Evolutionary conservation across 2,113 vertebrate species (phyloP).

Genomic region (Calyptommatus sinebrachiatus): DNA sequence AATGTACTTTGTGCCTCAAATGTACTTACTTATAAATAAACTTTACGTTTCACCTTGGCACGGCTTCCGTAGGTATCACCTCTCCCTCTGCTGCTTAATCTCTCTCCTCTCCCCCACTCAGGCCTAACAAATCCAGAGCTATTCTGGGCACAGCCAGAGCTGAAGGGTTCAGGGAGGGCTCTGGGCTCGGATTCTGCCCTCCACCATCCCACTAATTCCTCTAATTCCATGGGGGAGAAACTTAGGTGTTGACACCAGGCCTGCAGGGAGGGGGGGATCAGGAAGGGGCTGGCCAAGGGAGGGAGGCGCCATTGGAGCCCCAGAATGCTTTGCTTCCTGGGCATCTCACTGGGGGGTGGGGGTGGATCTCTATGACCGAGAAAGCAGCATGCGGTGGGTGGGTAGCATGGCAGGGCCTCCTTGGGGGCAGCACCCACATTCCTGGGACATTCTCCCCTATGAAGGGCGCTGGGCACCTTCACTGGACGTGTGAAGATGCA

Average conservation of each 20-base stretch:
- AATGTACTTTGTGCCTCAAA: not conserved
- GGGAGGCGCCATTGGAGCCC: not conserved
- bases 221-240: slow-evolving; percentile 5
- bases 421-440: too few species aligned
- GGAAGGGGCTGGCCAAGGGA: not conserved
- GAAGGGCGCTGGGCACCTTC: too few species aligned
- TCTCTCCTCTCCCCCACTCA: not conserved
- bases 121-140: not conserved
- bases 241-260: not conserved
- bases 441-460: too few species aligned
- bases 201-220: not conserved
- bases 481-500: too few species aligned
- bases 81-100: too few species aligned
- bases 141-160: not conserved
- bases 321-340: not conserved
- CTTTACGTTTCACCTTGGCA: too few species aligned
- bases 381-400: too few species aligned
- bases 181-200: not conserved
- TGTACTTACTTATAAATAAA: too few species aligned
- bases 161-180: not conserved
- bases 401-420: too few species aligned
- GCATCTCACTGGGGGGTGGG: too few species aligned
- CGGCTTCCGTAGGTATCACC: too few species aligned
- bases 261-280: not conserved
- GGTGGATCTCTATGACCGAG: too few species aligned